Base-by-base conservation (phyloP, 92 coral and sea anemone genomes). In the Porites divaricata region DNA sequence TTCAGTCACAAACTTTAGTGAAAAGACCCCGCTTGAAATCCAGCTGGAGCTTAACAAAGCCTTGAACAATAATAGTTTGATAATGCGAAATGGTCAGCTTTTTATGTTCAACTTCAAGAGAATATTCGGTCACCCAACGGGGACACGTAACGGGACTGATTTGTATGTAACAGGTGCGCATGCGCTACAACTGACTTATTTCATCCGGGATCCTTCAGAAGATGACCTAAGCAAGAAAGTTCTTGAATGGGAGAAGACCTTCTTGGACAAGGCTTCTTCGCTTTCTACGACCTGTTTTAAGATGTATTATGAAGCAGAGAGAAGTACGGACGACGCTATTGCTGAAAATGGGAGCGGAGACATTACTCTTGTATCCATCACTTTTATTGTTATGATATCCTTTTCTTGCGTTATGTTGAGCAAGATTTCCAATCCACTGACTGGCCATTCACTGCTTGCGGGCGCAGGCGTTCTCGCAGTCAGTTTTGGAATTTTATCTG, bases 401-500 rank as follows among this genome's bases (percentile, higher is more conserved):
- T 95, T 95, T 23, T 95, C 98, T 19, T 90, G 98, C 78, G 20
- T 82, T 0, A 90, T 90, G 87, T 87, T 93, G 2, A 92, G 93
- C 64, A 95, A 90, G 81, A 74, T 90, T 86, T 70, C 85, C 1
- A 93, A 95, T 64, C 95, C 96, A 62, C 89, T 93, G 70, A 91
- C 93, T 50, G 95, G 98, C 6, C 98, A 95, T 78, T 90, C 98
- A 16, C 80, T 95, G 56, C 95, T 95, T 67, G 92, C 95, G 28
- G 84, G 86, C 45, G 89, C 93, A 69, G 96, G 98, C 35, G 91
- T 95, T 21, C 35, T 93, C 52, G 92, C 98, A 15, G 98, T 95
- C 67, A 81, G 86, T 68, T 82, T 91, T 76, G 98, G 98, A 61
- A 95, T 95, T 53, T 79, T 90, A 67, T 91, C 95, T 56, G 98